Evolutionary conservation across 1,140 invertebrate species (phyloP).

Genomic region (Anoplophora glabripennis): DNA sequence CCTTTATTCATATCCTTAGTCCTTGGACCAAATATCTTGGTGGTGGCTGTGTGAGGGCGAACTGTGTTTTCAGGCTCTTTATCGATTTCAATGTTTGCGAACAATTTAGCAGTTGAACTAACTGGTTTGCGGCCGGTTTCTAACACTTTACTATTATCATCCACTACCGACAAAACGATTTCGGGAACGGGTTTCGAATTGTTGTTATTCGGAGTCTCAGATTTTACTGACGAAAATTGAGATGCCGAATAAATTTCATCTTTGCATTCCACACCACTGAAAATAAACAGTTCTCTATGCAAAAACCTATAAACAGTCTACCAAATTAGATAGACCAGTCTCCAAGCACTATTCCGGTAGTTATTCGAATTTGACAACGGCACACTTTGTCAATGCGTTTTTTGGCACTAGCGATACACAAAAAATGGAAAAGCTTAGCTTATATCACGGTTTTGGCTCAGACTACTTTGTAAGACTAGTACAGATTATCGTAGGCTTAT

Average conservation of each 20-base stretch:
- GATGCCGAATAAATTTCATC: slow-evolving; percentile 80
- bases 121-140: slow-evolving; percentile 35
- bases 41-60: slow-evolving; percentile 64
- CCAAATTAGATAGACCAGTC: too few species aligned
- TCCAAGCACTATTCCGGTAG: too few species aligned
- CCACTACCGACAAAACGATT: slow-evolving; percentile 20
- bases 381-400: too few species aligned
- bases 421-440: slow-evolving; percentile 1
- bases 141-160: slow-evolving; percentile 9
- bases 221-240: slow-evolving; percentile 52
- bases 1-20: slow-evolving; percentile 92
- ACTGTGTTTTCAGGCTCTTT: slow-evolving; percentile 23
- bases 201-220: slow-evolving; percentile 36
- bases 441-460: neutral
- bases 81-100: slow-evolving; percentile 20
- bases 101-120: slow-evolving; percentile 31
- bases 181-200: slow-evolving; percentile 20
- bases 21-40: slow-evolving; percentile 77
- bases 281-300: slow-evolving; percentile 45
- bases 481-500: too few species aligned
- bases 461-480: neutral
- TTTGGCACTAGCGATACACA: neutral
- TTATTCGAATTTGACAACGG: too few species aligned
- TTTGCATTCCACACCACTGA: slow-evolving; percentile 82
- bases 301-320: too few species aligned